Percentiles rank a stretch among this genome's conserved stretches.
Evolutionary conservation across 2,797 vertebrate genomes (phyloP).

Genomic region (Spinus olivaceus): DNA sequence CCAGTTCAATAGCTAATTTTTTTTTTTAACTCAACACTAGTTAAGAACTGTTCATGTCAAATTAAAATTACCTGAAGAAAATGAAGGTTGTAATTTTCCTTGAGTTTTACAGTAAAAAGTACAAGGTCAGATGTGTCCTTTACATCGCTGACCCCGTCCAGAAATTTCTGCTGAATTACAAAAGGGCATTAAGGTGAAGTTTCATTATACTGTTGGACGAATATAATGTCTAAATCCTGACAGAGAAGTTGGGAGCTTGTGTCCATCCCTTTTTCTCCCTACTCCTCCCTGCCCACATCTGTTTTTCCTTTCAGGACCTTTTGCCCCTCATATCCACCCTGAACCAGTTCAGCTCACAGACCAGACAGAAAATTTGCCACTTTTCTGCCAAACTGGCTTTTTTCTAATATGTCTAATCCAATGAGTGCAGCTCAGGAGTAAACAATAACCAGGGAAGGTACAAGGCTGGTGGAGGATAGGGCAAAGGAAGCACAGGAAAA

Average conservation of each 20-base stretch:
- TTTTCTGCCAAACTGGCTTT: not conserved
- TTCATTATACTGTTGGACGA: not conserved
- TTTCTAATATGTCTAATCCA: not conserved
- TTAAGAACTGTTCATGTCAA: not conserved
- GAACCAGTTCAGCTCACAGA: accelerated
- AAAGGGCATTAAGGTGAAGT: not conserved
- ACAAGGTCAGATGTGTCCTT: not conserved
- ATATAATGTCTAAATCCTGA: not conserved
- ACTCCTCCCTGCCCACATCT: not conserved
- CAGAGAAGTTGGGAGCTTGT: accelerated
- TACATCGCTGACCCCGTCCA: accelerated
- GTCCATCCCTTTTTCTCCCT: not conserved
- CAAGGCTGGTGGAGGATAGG: not conserved
- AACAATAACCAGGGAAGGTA: not conserved
- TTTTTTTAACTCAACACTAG: accelerated
- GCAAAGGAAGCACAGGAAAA: not conserved
- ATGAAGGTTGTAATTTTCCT: not conserved
- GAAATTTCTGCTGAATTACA: not conserved
- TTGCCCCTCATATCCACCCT: not conserved
- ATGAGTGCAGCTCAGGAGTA: not conserved
- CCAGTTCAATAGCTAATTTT: not conserved
- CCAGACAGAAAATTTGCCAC: not conserved
- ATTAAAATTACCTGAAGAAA: not conserved
- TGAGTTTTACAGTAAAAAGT: not conserved
- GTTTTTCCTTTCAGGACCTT: not conserved